Evolutionary conservation across 2,888 invertebrate genomes (phyloP).

Genomic region (Smittia sp.): DNA sequence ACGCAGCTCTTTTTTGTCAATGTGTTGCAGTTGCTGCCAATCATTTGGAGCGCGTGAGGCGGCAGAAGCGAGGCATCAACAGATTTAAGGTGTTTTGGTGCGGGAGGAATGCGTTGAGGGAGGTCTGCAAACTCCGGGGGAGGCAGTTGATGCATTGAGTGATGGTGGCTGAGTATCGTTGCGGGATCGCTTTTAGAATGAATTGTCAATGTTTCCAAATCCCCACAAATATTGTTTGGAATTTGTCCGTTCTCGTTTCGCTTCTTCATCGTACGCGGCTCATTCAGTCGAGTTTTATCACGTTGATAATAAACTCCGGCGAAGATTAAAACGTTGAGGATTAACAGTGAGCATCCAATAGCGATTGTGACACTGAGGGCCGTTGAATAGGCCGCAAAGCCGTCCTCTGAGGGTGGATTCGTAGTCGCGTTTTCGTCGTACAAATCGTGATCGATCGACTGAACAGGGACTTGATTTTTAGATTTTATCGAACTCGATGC

Average conservation of each 20-base stretch:
- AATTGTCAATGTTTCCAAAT: slow-evolving; percentile 62
- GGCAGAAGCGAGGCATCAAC: slow-evolving; percentile 59
- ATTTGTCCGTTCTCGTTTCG: slow-evolving; percentile 81
- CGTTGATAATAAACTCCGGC: slow-evolving; percentile 93
- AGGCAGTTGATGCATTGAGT: slow-evolving; percentile 73
- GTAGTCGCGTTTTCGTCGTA: slow-evolving; percentile 50
- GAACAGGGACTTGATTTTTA: slow-evolving; percentile 40
- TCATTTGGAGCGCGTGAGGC: slow-evolving; percentile 74
- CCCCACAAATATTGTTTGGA: slow-evolving; percentile 87
- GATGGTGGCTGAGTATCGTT: slow-evolving; percentile 71
- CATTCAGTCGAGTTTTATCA: slow-evolving; percentile 75
- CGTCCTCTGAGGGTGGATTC: slow-evolving; percentile 71
- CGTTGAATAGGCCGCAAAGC: slow-evolving; percentile 86
- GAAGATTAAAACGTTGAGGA: slow-evolving; percentile 89
- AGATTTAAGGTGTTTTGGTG: slow-evolving; percentile 63
- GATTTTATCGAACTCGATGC: neutral
- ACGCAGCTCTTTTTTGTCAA: slow-evolving; percentile 70
- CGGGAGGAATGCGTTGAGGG: slow-evolving; percentile 73
- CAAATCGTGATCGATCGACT: slow-evolving; percentile 49
- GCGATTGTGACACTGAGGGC: slow-evolving; percentile 91
- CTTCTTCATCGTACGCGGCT: slow-evolving; percentile 60
- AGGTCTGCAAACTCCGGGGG: slow-evolving; percentile 83
- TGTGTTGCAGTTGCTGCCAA: slow-evolving; percentile 67
- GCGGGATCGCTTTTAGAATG: slow-evolving; percentile 67
- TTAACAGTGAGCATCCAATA: slow-evolving; percentile 87